These are phyloP conservation scores for Odontocolon sp. DNA, from an alignment of 2,888 invertebrate species.

Conservation along the genomic window DNA sequence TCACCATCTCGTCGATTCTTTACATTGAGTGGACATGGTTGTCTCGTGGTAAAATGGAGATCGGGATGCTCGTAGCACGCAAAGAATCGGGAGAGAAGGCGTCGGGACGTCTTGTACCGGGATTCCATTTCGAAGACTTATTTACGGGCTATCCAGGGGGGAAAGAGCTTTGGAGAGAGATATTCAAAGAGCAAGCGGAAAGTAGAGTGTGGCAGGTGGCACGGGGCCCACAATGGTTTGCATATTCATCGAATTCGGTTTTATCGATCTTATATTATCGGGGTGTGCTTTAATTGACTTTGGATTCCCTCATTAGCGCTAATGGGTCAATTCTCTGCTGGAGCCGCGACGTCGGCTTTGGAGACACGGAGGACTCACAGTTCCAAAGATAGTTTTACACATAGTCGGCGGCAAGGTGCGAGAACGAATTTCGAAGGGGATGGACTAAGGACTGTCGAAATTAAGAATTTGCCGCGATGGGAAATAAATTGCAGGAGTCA, in stretches of 20 bases:
- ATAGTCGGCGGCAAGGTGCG: slow-evolving; percentile 12
- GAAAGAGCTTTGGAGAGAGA: slow-evolving; percentile 6
- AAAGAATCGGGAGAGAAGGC: neutral
- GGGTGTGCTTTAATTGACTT: slow-evolving; percentile 76
- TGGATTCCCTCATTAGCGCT: slow-evolving; percentile 77
- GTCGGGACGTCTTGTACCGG: neutral
- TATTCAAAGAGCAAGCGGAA: slow-evolving; percentile 2
- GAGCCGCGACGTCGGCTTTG: slow-evolving; percentile 5
- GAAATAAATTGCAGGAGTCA: no score
- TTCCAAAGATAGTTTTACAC: slow-evolving; percentile 34
- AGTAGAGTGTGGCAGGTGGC: slow-evolving; percentile 72
- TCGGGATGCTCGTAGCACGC: neutral
- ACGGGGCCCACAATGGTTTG: slow-evolving; percentile 70
- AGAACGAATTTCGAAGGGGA: neutral
- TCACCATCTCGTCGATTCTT: neutral
- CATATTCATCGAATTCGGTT: slow-evolving; percentile 76
- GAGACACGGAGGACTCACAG: slow-evolving; percentile 39
- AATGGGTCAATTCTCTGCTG: slow-evolving; percentile 73
- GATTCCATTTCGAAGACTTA: slow-evolving; percentile 8
- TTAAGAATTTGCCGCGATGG: neutral
- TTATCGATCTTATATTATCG: slow-evolving; percentile 75
- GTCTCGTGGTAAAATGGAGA: slow-evolving; percentile 6
- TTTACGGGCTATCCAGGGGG: neutral
- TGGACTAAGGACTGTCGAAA: neutral
- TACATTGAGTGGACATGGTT: slow-evolving; percentile 1